Conservation (phyloP, 2,797 vertebrate species). For the Hafferia zeledoni region DNA sequence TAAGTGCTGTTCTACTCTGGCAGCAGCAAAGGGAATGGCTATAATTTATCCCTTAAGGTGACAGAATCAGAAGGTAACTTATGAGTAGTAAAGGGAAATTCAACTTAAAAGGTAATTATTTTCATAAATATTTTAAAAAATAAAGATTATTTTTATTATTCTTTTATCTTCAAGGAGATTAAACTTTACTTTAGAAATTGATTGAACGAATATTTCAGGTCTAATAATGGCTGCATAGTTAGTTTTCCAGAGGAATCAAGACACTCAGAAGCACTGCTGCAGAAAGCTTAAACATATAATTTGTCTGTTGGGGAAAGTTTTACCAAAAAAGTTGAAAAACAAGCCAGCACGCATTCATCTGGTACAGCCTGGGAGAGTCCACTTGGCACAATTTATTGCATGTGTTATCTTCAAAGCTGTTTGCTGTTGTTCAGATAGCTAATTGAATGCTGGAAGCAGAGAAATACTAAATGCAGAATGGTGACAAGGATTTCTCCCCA, state of each 20-base stretch:
- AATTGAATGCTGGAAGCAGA: not conserved
- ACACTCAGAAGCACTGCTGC: not conserved
- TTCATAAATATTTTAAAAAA: not conserved
- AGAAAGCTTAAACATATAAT: not conserved
- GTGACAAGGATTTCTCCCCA: not conserved
- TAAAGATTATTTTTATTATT: not conserved
- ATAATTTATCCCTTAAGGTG: not conserved
- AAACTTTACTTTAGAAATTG: not conserved
- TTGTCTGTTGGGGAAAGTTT: not conserved
- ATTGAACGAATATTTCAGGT: not conserved
- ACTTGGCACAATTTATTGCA: not conserved
- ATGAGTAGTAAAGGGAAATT: not conserved
- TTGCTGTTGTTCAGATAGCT: not conserved
- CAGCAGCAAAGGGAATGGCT: not conserved
- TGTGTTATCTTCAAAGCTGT: not conserved
- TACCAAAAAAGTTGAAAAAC: constrained; percentile 23
- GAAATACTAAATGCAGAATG: not conserved
- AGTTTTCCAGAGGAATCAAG: not conserved
- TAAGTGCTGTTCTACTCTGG: not conserved
- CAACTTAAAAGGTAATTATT: not conserved
- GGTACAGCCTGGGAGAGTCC: not conserved
- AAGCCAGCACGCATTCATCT: not conserved
- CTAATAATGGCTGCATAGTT: not conserved
- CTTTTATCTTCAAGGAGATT: not conserved
- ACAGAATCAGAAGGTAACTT: not conserved